Base-by-base conservation (phyloP, 2,113 vertebrate genomes). In the Phocoena sinus region DNA sequence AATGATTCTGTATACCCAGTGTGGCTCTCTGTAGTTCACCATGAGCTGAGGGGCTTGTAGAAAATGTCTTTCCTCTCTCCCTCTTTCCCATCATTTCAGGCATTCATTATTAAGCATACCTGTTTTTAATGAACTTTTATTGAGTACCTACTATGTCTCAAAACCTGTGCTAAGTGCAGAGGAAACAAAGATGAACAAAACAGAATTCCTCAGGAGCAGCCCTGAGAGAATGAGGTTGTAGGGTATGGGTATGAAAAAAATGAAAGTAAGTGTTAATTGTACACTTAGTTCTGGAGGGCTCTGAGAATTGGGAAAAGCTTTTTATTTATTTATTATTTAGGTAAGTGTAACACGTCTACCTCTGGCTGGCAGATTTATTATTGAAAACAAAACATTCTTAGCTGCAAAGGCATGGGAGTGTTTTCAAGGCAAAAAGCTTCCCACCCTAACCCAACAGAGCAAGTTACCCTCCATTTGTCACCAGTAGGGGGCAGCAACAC, bases 401-500 rank as follows among this genome's bases (percentile, higher is more conserved):
- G 60, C 36, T 41, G 21, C 68, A 53, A 67, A 83, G 21, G 17
- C 25, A n/a, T 50, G 31, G 4, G 12, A 31, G 53, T 18, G 10
- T 77, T 92, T 95, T 82, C 60, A 62, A 85, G 38, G 84, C 36
- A 60, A 31, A 15, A 47, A n/a, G 68, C 7, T 70, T 33, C 31
- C 25, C n/a, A 13, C 18, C 47, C 10, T 44, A 8, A 33, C 28
- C 20, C 89, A 31, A 21, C 23, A n/a, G 63, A 97, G 26, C 18
- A 41, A 74, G 28, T 70, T 38, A 12, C 18, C 53, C 53, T 87
- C 50, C n/a, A 17, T 23, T 70, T 84, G 38, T 67, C 50, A 87
- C 97, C 97, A 97, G 73, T 63, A 97, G 97, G 71, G 85, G 98
- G 93, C 79, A 38, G 92, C 95, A 97, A 67, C 67, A 62, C 1